Base-by-base conservation (phyloP, 2,888 invertebrate species). In the Catonia carolina region DNA sequence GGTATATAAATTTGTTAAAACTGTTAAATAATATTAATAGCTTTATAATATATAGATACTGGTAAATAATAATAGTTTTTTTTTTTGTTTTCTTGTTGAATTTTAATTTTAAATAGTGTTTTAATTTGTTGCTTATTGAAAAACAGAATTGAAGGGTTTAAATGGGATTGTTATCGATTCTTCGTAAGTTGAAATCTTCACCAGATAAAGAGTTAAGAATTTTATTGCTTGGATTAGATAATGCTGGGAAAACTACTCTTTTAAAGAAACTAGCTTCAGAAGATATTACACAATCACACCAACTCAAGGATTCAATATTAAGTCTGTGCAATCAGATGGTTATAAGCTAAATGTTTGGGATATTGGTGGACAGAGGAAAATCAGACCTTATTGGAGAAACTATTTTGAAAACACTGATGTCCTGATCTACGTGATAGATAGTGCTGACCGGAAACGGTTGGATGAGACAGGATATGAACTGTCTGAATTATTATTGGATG, bases 381-480 rank as follows among this genome's bases (percentile, higher is more conserved):
- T 99, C 62, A 79, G 99, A 31, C 98, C 99, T 0, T 99, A 99
- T 70, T 99, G 99, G 99, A 85, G 91, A 69, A 99, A 99, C 75
- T 99, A 99, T 75, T 98, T 97, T 76, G 98, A 99, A 72, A 98
- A 98, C 73, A 99, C 99, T 17, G 99, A 99, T 78, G 86, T 98
- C 61, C 77, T 99, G 97, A 96, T 99, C 66, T 99, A 97, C 72
- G 99, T 99, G 1, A 95, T 99, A 54, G 99, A 99, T 72, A 94
- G 96, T 67, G 86, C 93, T 1, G 99, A 99, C 71, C 83, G 88
- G 60, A 89, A 89, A 67, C 80, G 99, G 56, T 78, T 98, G 61
- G 88, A 91, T 65, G 98, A 99, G 75, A 94, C 97, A 0, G 92
- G 93, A 37, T 84, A 90, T 72, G 98, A 99, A 74, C 75, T 99